Evolutionary conservation across 2,797 vertebrate genomes (phyloP).

Genomic region (Sylvia borin): DNA sequence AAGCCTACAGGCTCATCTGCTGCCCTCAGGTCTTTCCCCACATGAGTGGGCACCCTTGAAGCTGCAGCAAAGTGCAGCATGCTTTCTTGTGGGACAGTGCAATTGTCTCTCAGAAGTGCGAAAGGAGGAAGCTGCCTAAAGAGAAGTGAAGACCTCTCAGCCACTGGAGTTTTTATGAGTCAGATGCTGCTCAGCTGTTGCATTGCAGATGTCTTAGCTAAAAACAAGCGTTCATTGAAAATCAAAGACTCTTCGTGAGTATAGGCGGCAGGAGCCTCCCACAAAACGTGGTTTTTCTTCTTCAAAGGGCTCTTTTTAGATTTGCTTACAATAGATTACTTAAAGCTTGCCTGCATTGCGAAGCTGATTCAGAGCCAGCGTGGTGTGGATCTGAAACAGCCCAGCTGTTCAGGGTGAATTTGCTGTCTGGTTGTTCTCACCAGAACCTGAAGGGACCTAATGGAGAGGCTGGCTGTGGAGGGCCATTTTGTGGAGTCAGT

Average conservation of each 20-base stretch:
- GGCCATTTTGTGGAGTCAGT: not conserved
- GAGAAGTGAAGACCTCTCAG: constrained; percentile 32
- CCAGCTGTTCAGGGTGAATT: not conserved
- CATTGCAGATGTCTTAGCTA: constrained; percentile 20
- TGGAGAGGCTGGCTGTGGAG: not conserved
- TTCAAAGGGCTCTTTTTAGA: constrained; percentile 25
- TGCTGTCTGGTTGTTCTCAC: not conserved
- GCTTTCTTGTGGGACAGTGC: not conserved
- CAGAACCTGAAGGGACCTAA: not conserved
- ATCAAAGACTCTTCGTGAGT: constrained; percentile 1
- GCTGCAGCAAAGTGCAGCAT: not conserved
- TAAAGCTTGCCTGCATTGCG: not conserved
- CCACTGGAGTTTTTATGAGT: not conserved
- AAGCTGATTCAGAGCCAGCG: constrained; percentile 7
- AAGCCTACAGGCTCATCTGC: not conserved
- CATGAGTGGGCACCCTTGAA: not conserved
- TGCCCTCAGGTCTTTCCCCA: not conserved
- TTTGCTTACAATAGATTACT: constrained; percentile 36
- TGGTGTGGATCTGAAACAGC: not conserved
- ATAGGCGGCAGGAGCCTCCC: not conserved
- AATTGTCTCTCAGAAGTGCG: not conserved
- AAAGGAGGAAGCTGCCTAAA: constrained; percentile 29
- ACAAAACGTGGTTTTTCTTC: constrained; percentile 22
- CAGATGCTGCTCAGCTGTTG: constrained; percentile 40
- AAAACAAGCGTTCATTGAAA: constrained; percentile 9